Percentiles rank a stretch among this genome's conserved stretches.
Evolutionary conservation across 2,797 vertebrate species (phyloP).

Genomic region (Octomys mimax): DNA sequence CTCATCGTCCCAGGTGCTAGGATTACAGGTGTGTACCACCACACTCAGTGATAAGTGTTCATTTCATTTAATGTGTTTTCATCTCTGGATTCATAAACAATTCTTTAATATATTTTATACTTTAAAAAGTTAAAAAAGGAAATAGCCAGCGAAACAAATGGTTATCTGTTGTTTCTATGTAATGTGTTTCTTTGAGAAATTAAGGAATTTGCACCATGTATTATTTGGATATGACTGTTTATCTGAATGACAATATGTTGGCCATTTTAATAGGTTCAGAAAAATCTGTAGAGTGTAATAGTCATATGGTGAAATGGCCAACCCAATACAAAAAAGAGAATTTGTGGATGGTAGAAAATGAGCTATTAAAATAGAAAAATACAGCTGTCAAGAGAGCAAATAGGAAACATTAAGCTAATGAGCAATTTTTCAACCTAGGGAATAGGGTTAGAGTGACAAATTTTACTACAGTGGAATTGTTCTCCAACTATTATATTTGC

Average conservation of each 20-base stretch:
- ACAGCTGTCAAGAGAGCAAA: conserved; percentile 45
- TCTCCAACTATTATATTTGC: conserved; percentile 64
- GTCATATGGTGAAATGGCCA: conserved; percentile 51
- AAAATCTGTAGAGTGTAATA: conserved; percentile 63
- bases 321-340: background rate
- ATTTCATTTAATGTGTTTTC: conserved; percentile 48
- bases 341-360: conserved; percentile 42
- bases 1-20: background rate
- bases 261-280: conserved; percentile 74
- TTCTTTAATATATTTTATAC: conserved; percentile 13
- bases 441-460: conserved; percentile 79
- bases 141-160: background rate
- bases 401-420: conserved; percentile 59
- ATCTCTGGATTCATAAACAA: conserved; percentile 6
- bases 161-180: conserved; percentile 78
- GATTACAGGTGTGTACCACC: background rate
- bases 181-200: conserved; percentile 64
- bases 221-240: conserved; percentile 81
- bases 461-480: conserved; percentile 33
- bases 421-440: conserved; percentile 64
- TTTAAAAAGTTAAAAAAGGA: background rate
- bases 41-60: background rate
- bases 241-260: conserved; percentile 72
- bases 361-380: conserved; percentile 71
- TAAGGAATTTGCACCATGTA: conserved; percentile 55